Conservation (phyloP, 2,888 invertebrate species). For the Mactromeris polynyma region DNA sequence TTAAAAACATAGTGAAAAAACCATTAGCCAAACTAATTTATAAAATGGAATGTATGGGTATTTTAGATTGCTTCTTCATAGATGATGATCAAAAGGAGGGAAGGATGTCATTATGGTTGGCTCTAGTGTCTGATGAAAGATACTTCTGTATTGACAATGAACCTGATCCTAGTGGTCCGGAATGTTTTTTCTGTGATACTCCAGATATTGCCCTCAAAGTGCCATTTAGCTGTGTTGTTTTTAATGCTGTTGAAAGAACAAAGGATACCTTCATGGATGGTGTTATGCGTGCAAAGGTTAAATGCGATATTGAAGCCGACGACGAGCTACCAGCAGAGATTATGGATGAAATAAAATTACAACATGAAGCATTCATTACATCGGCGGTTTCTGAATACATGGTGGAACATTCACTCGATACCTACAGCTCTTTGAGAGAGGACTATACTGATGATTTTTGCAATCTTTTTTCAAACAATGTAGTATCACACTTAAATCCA, state of each 20-base stretch:
- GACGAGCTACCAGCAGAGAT: slow-evolving; percentile 61
- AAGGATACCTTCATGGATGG: slow-evolving; percentile 63
- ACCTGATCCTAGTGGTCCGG: slow-evolving; percentile 62
- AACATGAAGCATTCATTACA: slow-evolving; percentile 53
- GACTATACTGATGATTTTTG: slow-evolving; percentile 66
- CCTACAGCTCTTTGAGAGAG: neutral
- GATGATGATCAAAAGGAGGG: slow-evolving; percentile 28
- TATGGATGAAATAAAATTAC: slow-evolving; percentile 43
- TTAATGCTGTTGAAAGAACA: slow-evolving; percentile 55
- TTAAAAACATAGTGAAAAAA: slow-evolving; percentile 49
- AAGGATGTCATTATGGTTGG: slow-evolving; percentile 29
- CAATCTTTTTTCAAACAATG: slow-evolving; percentile 31
- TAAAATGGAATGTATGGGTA: slow-evolving; percentile 54
- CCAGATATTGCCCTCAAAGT: slow-evolving; percentile 50
- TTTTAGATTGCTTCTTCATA: slow-evolving; percentile 59
- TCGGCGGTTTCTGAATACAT: neutral
- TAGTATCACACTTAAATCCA: neutral
- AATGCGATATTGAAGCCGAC: slow-evolving; percentile 63
- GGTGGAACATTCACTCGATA: slow-evolving; percentile 10
- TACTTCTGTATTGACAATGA: slow-evolving; percentile 42
- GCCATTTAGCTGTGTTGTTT: slow-evolving; percentile 64
- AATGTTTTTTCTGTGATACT: slow-evolving; percentile 61
- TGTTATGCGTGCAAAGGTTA: slow-evolving; percentile 45
- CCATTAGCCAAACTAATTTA: slow-evolving; percentile 66
- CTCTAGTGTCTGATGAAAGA: slow-evolving; percentile 13